These are phyloP conservation scores for Flabesymbios commensalis DNA, from an alignment of 2,888 invertebrate genomes.

Conservation along the genomic window DNA sequence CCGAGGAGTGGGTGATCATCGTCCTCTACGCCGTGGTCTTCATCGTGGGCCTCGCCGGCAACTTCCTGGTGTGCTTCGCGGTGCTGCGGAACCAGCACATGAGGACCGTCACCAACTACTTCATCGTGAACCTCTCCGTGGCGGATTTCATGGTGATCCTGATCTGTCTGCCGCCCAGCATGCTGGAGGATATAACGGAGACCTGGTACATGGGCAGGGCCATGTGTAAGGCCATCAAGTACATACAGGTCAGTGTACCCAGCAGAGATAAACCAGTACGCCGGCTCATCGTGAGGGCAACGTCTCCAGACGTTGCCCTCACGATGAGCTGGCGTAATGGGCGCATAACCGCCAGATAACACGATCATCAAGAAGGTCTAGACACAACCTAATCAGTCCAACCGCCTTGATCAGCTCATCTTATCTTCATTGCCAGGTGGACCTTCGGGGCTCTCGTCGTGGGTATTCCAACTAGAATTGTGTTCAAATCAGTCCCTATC, in stretches of 20 bases:
- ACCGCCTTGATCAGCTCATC: too few species aligned
- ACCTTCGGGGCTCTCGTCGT: too few species aligned
- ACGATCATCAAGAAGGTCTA: too few species aligned
- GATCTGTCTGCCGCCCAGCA: conserved; percentile 84
- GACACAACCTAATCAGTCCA: too few species aligned
- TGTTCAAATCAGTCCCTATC: too few species aligned
- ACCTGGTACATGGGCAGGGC: conserved; percentile 89
- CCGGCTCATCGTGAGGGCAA: too few species aligned
- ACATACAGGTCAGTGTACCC: conserved; percentile 77
- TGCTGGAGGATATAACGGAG: conserved; percentile 87
- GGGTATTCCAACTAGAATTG: too few species aligned
- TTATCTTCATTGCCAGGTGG: too few species aligned
- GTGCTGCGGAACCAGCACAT: conserved; percentile 86
- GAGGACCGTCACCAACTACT: conserved; percentile 92
- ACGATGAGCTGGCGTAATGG: too few species aligned
- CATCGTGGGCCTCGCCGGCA: conserved; percentile 81
- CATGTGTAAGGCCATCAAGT: conserved; percentile 85
- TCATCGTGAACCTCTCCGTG: conserved; percentile 86
- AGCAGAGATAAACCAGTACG: not conserved
- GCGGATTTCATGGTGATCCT: conserved; percentile 86
- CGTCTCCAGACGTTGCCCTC: too few species aligned
- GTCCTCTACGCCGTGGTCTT: conserved; percentile 78
- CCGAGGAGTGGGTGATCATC: conserved; percentile 67
- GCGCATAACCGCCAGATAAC: too few species aligned
- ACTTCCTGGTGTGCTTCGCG: conserved; percentile 84